Percentiles rank a stretch among this genome's conserved stretches.
Conservation (phyloP, 2,113 vertebrate genomes). For the Sylvietta virens region DNA sequence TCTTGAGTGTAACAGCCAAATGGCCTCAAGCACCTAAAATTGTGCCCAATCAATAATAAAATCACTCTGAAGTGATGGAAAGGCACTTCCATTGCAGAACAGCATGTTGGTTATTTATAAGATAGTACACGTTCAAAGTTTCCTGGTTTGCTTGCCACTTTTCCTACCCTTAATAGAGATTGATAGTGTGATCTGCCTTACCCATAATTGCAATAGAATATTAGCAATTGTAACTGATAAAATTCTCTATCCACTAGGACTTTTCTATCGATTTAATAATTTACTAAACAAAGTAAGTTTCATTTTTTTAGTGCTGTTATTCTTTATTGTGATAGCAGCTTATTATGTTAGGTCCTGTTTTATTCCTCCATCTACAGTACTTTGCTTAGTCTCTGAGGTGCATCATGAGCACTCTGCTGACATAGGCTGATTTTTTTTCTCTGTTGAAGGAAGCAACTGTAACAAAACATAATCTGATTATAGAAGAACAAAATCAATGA, state of each 20-base stretch:
- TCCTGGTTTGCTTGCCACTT: background rate
- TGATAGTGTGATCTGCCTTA: background rate
- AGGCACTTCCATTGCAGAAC: background rate
- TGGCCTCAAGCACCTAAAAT: background rate
- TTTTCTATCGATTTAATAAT: background rate
- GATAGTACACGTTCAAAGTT: background rate
- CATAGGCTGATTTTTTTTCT: constrained; percentile 19
- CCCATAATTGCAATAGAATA: background rate
- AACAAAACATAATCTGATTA: constrained; percentile 43
- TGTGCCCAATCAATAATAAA: background rate
- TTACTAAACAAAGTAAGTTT: background rate
- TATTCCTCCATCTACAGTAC: constrained; percentile 11
- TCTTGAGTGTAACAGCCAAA: background rate
- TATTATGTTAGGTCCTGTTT: background rate
- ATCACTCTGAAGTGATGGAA: background rate
- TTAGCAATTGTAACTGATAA: background rate
- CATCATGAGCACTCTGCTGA: constrained; percentile 25
- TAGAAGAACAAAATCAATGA: background rate
- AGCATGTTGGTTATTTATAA: background rate
- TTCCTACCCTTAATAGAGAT: background rate
- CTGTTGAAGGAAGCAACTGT: constrained; percentile 49
- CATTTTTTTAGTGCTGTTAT: background rate
- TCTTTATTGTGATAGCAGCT: background rate
- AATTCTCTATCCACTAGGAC: background rate
- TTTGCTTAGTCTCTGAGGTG: constrained; percentile 53